These are phyloP conservation scores for Perca schrenkii DNA, from an alignment of 2,113 vertebrate species.

Conservation along the genomic window DNA sequence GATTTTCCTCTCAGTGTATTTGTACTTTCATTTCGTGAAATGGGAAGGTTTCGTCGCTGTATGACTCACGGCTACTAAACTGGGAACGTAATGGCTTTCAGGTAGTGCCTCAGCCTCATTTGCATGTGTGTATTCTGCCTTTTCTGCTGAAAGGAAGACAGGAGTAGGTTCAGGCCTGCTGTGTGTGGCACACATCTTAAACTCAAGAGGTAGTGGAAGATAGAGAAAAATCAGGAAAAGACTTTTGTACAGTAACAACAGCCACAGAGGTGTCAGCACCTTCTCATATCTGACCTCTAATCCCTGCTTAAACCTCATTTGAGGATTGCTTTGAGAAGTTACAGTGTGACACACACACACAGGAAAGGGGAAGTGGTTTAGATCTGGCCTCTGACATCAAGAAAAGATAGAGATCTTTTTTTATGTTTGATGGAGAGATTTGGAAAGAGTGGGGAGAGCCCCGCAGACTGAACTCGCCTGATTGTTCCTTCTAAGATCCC, in stretches of 20 bases:
- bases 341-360: constrained; percentile 39
- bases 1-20: constrained; percentile 41
- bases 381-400: constrained; percentile 53
- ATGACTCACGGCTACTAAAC: constrained; percentile 19
- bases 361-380: constrained; percentile 58
- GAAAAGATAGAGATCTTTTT: constrained; percentile 45
- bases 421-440: constrained; percentile 60
- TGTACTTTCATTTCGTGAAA: constrained; percentile 56
- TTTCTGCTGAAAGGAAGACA: constrained; percentile 17
- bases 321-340: constrained; percentile 51
- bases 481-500: constrained; percentile 3
- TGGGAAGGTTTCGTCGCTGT: constrained; percentile 38
- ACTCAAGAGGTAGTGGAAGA: constrained; percentile 9
- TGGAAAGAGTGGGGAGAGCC: constrained; percentile 13
- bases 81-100: constrained; percentile 33
- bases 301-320: constrained; percentile 66
- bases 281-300: constrained; percentile 62
- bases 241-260: constrained; percentile 16
- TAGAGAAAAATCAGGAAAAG: background rate
- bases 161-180: constrained; percentile 23
- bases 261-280: constrained; percentile 25
- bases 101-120: constrained; percentile 49
- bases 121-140: constrained; percentile 35
- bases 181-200: constrained; percentile 6
- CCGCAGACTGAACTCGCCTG: constrained; percentile 9